A percentile compares a stretch with the other conserved stretches of the same genome.
These are phyloP conservation scores for Harpagoxenus sublaevis DNA, from an alignment of 2,888 invertebrate species.

Conservation along the genomic window DNA sequence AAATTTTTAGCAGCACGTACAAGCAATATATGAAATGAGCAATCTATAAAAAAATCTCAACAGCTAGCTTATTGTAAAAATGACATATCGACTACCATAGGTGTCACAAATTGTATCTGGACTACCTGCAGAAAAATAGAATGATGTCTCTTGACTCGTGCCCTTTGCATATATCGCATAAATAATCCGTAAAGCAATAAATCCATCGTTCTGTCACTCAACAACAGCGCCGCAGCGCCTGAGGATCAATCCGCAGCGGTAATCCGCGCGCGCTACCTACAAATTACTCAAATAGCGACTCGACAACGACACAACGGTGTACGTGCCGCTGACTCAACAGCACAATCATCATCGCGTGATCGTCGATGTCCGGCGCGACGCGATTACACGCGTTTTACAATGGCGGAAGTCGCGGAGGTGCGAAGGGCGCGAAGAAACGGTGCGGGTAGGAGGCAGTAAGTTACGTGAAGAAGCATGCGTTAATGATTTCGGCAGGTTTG, in stretches of 20 bases:
- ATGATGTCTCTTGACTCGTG: not conserved
- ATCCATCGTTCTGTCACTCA: slow-evolving; percentile 43
- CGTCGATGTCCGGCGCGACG: slow-evolving; percentile 45
- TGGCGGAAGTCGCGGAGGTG: slow-evolving; percentile 47
- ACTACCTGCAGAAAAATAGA: not conserved
- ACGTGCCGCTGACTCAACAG: slow-evolving; percentile 50
- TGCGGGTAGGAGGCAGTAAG: slow-evolving; percentile 26
- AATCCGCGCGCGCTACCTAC: slow-evolving; percentile 52
- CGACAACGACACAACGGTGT: slow-evolving; percentile 52
- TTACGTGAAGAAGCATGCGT: slow-evolving; percentile 66
- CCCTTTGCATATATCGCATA: not conserved
- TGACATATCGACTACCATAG: not conserved
- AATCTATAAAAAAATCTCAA: not conserved
- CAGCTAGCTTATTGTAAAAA: slow-evolving; percentile 1
- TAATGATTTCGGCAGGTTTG: slow-evolving; percentile 79
- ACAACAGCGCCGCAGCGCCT: slow-evolving; percentile 4
- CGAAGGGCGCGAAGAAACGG: slow-evolving; percentile 35
- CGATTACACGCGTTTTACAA: slow-evolving; percentile 52
- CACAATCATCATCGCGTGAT: slow-evolving; percentile 55
- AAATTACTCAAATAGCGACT: slow-evolving; percentile 55
- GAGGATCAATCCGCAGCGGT: slow-evolving; percentile 21
- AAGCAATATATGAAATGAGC: not conserved
- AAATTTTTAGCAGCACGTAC: not conserved
- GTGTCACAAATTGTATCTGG: not conserved
- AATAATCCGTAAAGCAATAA: slow-evolving; percentile 20